Evolutionary conservation across 2,888 invertebrate species (phyloP).

Genomic region (Patella pellucida): DNA sequence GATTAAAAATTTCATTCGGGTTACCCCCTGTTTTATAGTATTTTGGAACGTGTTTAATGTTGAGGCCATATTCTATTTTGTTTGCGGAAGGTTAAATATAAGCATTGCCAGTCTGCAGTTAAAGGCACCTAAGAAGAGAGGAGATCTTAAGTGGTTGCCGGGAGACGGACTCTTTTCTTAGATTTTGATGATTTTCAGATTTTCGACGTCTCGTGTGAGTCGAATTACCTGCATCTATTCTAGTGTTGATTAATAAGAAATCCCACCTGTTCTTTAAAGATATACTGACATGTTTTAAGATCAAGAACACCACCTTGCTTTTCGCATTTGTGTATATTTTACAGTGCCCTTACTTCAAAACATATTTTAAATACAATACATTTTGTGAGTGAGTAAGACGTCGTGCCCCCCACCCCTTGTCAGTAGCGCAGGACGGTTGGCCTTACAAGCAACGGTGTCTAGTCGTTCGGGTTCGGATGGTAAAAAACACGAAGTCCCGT

Average conservation of each 20-base stretch:
- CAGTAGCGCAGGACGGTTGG: too few relatives aligned
- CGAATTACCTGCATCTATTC: conserved; percentile 7
- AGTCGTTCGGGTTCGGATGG: too few relatives aligned
- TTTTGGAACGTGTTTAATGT: not conserved
- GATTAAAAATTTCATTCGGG: conserved; percentile 9
- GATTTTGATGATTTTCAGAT: conserved; percentile 10
- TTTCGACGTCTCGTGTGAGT: conserved; percentile 5
- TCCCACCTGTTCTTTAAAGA: not conserved
- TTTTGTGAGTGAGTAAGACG: too few relatives aligned
- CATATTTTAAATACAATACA: too few relatives aligned
- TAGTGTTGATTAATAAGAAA: not conserved
- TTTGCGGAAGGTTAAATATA: not conserved
- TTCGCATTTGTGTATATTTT: too few relatives aligned
- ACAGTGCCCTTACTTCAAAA: too few relatives aligned
- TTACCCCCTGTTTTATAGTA: not conserved
- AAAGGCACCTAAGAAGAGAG: not conserved
- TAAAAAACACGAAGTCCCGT: too few relatives aligned
- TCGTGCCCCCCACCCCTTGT: too few relatives aligned
- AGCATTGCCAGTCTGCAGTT: not conserved
- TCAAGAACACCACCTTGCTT: too few relatives aligned
- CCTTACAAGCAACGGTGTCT: too few relatives aligned
- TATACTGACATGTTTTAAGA: not conserved
- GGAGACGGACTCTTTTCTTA: conserved; percentile 11
- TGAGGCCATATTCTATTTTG: not conserved
- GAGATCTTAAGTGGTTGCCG: conserved; percentile 4